phyloP scores from a whole-genome alignment of 2,113 vertebrate species.

The Platichthys stellatus region DNA sequence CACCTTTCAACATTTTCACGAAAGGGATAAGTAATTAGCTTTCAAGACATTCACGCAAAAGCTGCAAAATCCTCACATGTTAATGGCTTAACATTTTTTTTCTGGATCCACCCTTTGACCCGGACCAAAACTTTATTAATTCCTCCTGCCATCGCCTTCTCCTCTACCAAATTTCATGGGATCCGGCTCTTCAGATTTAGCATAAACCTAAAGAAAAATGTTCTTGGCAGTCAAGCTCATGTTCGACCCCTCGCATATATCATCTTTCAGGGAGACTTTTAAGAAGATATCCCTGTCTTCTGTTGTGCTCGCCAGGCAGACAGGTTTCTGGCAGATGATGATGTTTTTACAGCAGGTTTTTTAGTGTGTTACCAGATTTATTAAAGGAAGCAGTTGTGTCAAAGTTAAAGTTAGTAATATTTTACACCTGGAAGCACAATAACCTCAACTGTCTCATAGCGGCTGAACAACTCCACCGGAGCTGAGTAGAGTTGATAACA shows the following conservation, averaged over 20 bases:
- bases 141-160: too few species aligned
- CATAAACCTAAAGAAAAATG: not conserved
- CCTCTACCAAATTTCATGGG: not conserved
- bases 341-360: constrained; percentile 53
- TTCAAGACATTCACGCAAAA: too few species aligned
- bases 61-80: too few species aligned
- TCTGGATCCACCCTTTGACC: too few species aligned
- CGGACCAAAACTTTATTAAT: too few species aligned
- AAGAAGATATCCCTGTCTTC: constrained; percentile 5
- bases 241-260: constrained; percentile 16
- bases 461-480: constrained; percentile 18
- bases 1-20: too few species aligned
- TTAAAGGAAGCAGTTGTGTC: constrained; percentile 31
- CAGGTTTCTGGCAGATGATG: constrained; percentile 11
- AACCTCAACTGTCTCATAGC: constrained; percentile 27
- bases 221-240: constrained; percentile 4
- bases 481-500: constrained; percentile 34
- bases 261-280: constrained; percentile 12
- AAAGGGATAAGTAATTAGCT: too few species aligned
- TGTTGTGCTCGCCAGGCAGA: not conserved
- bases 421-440: constrained; percentile 39
- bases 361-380: constrained; percentile 28
- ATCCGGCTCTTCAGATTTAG: not conserved
- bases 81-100: too few species aligned
- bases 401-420: constrained; percentile 29